Conservation (phyloP, 2,888 invertebrate genomes). For the Anoncus sp. region DNA sequence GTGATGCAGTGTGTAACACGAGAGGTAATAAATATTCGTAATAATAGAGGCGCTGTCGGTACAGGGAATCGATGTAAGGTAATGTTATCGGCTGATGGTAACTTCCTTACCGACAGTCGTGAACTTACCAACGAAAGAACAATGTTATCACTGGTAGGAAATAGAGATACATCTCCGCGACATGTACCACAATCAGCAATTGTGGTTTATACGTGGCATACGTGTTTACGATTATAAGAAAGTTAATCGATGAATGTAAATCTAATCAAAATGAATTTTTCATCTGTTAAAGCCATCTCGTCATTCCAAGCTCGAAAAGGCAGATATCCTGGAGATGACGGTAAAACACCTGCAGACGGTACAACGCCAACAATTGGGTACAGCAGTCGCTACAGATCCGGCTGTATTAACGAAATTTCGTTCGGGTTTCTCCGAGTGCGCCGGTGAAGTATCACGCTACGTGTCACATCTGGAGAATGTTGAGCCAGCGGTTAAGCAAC, state of each 20-base stretch:
- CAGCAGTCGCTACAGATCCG: slow-evolving; percentile 93
- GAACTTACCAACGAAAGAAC: slow-evolving; percentile 8
- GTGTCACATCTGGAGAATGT: slow-evolving; percentile 88
- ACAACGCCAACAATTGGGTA: slow-evolving; percentile 93
- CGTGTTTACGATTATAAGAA: no score
- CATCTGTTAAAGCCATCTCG: slow-evolving; percentile 91
- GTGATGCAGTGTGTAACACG: background rate
- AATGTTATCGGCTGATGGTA: background rate
- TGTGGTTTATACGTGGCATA: slow-evolving; percentile 3
- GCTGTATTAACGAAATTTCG: slow-evolving; percentile 93
- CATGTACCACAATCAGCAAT: background rate
- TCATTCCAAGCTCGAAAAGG: slow-evolving; percentile 97
- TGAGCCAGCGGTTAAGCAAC: slow-evolving; percentile 85
- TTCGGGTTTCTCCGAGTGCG: slow-evolving; percentile 95
- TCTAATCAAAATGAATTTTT: background rate
- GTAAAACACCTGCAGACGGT: slow-evolving; percentile 96
- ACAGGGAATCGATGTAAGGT: background rate
- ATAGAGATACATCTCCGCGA: background rate
- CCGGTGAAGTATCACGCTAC: slow-evolving; percentile 91
- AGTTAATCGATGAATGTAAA: background rate
- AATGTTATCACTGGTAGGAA: background rate
- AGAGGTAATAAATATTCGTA: background rate
- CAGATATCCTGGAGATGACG: slow-evolving; percentile 97
- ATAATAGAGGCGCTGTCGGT: background rate
- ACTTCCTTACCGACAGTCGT: background rate